A percentile compares a stretch with the other conserved stretches of the same genome.
Conservation (phyloP, 2,888 invertebrate genomes). For the Metopia argyrocephala region DNA sequence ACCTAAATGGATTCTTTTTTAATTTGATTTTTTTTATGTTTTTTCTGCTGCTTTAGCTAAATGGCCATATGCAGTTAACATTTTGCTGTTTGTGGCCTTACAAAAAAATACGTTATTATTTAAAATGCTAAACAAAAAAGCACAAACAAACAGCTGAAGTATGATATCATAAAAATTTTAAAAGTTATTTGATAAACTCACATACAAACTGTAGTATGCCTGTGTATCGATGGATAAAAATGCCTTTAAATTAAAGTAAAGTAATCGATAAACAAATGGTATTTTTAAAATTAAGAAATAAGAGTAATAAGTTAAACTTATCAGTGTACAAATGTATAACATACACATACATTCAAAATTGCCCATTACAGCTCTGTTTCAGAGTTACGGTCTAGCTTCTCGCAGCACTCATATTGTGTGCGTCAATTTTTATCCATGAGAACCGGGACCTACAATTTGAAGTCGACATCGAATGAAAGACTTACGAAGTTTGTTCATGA, state of each 20-base stretch:
- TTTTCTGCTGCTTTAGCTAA: constrained; percentile 18
- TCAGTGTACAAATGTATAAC: too few species aligned
- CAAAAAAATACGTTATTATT: constrained; percentile 38
- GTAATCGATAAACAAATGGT: not conserved
- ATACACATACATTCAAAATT: too few species aligned
- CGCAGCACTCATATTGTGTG: too few species aligned
- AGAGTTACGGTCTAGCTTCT: too few species aligned
- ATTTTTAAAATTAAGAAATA: not conserved
- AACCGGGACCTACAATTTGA: too few species aligned
- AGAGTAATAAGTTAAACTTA: too few species aligned
- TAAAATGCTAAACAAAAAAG: constrained; percentile 20
- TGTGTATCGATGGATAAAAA: not conserved
- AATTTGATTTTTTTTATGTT: not conserved
- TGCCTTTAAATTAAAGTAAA: not conserved
- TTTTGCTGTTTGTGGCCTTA: not conserved
- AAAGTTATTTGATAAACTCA: constrained; percentile 40
- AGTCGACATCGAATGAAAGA: too few species aligned
- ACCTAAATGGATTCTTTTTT: constrained; percentile 53
- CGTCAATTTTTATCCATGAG: too few species aligned
- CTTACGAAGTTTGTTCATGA: too few species aligned
- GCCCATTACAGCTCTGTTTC: too few species aligned
- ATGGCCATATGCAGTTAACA: constrained; percentile 49
- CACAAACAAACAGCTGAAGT: not conserved
- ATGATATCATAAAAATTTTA: constrained; percentile 47
- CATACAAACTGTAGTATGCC: not conserved